Percentiles rank a stretch among this genome's conserved stretches.
These are phyloP conservation scores for Phasianus colchicus DNA, from an alignment of 2,113 vertebrate genomes.

Conservation along the genomic window DNA sequence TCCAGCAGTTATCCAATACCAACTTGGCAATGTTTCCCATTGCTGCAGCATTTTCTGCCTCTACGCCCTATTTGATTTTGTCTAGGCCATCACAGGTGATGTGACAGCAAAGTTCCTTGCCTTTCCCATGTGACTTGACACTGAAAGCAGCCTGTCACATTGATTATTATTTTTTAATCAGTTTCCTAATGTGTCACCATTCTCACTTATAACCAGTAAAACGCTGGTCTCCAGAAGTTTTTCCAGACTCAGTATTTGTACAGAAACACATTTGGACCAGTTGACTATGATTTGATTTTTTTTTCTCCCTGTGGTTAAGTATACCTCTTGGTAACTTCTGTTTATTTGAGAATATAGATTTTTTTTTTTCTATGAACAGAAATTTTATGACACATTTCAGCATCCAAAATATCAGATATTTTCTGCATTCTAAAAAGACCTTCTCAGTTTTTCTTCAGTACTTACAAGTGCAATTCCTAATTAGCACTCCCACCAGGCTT, in stretches of 20 bases:
- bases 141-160: background rate
- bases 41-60: background rate
- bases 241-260: background rate
- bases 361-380: background rate
- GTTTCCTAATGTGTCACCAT: background rate
- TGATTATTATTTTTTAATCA: background rate
- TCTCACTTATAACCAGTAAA: background rate
- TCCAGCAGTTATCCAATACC: background rate
- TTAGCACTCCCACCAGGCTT: background rate
- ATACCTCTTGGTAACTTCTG: background rate
- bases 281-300: background rate
- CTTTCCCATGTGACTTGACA: background rate
- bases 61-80: background rate
- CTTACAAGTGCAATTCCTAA: background rate
- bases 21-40: background rate
- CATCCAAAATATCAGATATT: background rate
- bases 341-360: background rate
- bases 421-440: background rate
- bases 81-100: background rate
- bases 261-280: background rate
- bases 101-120: background rate
- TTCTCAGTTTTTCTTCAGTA: background rate
- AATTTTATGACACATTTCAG: background rate
- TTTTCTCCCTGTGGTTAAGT: background rate
- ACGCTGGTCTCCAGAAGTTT: background rate